phyloP scores from a whole-genome alignment of 2,113 vertebrate genomes.

The Rana temporaria region DNA sequence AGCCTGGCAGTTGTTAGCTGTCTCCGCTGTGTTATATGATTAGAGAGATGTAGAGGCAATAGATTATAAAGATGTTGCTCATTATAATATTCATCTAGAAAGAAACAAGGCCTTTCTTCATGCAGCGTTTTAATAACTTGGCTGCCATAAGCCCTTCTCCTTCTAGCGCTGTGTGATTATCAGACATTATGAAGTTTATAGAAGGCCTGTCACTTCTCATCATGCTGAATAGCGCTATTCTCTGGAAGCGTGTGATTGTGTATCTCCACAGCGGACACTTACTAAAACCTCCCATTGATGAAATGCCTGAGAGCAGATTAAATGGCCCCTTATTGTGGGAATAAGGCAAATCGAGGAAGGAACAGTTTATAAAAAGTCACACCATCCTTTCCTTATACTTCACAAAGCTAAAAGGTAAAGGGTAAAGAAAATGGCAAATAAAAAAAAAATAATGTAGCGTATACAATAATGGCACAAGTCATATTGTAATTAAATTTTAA shows the following conservation, averaged over 20 bases:
- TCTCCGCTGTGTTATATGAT: too few relatives aligned
- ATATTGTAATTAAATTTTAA: too few relatives aligned
- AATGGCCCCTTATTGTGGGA: neutral
- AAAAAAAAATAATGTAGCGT: too few relatives aligned
- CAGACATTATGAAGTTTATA: neutral
- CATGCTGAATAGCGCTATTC: neutral
- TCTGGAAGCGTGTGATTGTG: too few relatives aligned
- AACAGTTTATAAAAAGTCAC: too few relatives aligned
- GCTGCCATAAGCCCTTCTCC: neutral
- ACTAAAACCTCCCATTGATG: neutral
- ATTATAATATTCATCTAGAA: conserved; percentile 2
- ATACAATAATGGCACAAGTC: too few relatives aligned
- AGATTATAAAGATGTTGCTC: neutral
- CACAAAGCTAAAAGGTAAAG: too few relatives aligned
- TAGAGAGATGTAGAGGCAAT: too few relatives aligned
- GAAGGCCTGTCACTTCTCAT: neutral
- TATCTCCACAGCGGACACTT: neutral
- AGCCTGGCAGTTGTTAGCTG: too few relatives aligned
- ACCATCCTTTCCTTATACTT: too few relatives aligned
- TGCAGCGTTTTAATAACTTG: neutral
- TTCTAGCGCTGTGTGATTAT: neutral
- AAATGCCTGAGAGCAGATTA: neutral
- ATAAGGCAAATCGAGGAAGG: neutral
- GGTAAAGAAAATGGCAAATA: too few relatives aligned
- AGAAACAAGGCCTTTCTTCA: neutral